These are phyloP conservation scores for Oceanites oceanicus DNA, from an alignment of 2,113 vertebrate species.

Conservation along the genomic window DNA sequence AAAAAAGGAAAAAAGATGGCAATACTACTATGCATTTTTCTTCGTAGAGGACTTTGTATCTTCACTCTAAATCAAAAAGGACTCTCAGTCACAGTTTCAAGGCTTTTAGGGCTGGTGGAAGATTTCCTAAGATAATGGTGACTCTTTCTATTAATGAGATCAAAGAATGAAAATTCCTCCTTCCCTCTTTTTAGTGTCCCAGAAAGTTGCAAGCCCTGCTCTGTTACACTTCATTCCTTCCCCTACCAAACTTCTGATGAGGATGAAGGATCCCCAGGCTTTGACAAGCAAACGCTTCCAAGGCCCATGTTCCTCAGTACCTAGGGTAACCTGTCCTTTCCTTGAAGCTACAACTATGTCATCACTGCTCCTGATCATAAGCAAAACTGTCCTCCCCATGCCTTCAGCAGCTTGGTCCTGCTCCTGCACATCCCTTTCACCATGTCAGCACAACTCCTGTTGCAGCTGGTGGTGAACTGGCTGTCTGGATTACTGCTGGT, in stretches of 20 bases:
- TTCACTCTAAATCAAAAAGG: neutral
- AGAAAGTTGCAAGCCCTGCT: neutral
- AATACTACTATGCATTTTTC: neutral
- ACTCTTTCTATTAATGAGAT: neutral
- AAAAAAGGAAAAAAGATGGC: neutral
- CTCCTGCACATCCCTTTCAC: neutral
- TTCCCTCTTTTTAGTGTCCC: neutral
- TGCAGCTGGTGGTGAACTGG: neutral
- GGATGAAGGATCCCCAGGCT: neutral
- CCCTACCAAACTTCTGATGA: neutral
- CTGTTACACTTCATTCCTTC: neutral
- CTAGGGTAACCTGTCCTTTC: neutral
- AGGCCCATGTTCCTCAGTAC: neutral
- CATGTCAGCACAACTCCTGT: neutral
- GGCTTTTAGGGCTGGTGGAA: neutral
- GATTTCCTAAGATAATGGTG: neutral
- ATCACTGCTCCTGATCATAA: neutral
- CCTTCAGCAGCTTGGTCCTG: neutral
- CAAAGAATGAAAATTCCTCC: neutral
- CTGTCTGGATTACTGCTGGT: neutral
- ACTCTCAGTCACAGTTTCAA: neutral
- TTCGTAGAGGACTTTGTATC: neutral
- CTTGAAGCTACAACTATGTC: neutral
- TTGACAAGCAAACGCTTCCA: neutral
- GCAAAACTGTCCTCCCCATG: neutral